Evolutionary conservation across 2,888 invertebrate genomes (phyloP).

Genomic region (Rapana venosa): DNA sequence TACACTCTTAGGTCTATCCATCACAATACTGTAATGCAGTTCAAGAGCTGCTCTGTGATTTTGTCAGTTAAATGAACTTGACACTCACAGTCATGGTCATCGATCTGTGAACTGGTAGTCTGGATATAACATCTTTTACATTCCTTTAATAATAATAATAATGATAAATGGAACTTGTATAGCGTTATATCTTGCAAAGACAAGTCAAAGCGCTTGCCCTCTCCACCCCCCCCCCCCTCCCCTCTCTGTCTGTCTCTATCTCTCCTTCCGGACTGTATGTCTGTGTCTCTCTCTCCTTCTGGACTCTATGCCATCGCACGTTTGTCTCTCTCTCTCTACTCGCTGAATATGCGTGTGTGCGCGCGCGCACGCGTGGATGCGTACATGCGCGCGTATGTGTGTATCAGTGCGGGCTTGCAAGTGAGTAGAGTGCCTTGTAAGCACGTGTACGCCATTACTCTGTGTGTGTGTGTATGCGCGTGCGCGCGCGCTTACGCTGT

Average conservation of each 20-base stretch:
- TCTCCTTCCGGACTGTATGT: not conserved
- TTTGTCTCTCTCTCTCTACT: not conserved
- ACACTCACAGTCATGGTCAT: too few relatives aligned
- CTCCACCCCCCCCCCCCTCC: not conserved
- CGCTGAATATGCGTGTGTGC: conserved; percentile 5
- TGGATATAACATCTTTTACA: not conserved
- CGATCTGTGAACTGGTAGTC: too few relatives aligned
- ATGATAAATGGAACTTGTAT: not conserved
- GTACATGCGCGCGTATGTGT: conserved; percentile 17
- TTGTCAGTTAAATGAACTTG: too few relatives aligned
- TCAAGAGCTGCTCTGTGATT: too few relatives aligned
- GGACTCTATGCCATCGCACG: not conserved
- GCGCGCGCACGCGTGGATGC: not conserved
- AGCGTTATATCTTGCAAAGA: too few relatives aligned
- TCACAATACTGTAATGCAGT: too few relatives aligned
- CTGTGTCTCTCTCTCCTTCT: not conserved
- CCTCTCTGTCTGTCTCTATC: not conserved
- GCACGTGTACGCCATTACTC: too few relatives aligned
- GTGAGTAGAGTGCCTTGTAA: not conserved
- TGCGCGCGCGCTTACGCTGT: not conserved
- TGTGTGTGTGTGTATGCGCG: conserved; percentile 8
- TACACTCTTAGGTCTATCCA: too few relatives aligned
- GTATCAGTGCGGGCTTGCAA: conserved; percentile 13
- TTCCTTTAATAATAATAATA: not conserved
- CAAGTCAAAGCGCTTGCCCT: too few relatives aligned